A percentile compares a stretch with the other conserved stretches of the same genome.
phyloP scores from a whole-genome alignment of 2,888 invertebrate genomes.

The Heteromyza rotundicornis region DNA sequence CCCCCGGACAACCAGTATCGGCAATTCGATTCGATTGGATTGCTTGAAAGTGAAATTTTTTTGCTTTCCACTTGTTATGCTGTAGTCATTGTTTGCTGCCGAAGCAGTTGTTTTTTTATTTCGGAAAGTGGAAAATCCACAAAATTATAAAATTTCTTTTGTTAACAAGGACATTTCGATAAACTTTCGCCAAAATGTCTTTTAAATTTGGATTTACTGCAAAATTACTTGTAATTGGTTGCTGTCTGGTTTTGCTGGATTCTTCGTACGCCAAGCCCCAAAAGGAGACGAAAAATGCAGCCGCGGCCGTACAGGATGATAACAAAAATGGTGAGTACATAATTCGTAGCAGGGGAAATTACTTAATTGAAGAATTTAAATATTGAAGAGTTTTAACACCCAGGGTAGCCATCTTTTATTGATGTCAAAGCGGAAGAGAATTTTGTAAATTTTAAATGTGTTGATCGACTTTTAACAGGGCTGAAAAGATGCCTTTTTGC shows the following conservation, averaged over 20 bases:
- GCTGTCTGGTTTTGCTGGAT: conserved; percentile 20
- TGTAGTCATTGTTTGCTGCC: background rate
- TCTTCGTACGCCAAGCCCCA: conserved; percentile 15
- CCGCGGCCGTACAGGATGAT: conserved; percentile 15
- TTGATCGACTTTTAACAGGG: too few relatives aligned
- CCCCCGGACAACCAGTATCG: background rate
- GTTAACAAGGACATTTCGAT: background rate
- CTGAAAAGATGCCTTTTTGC: too few relatives aligned
- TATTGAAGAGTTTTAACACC: too few relatives aligned
- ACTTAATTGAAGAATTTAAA: too few relatives aligned
- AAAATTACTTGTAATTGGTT: conserved; percentile 5
- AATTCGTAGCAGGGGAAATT: too few relatives aligned
- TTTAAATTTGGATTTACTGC: background rate
- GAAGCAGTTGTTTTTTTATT: too few relatives aligned
- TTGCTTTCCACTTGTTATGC: background rate
- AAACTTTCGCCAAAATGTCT: conserved; percentile 1
- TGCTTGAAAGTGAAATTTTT: background rate
- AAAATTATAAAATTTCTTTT: too few relatives aligned
- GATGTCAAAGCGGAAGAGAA: too few relatives aligned
- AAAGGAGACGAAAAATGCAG: background rate
- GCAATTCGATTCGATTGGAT: background rate
- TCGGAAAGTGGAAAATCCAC: too few relatives aligned
- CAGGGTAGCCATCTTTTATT: too few relatives aligned
- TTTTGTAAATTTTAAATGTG: too few relatives aligned
- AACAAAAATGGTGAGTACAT: conserved; percentile 26